These are phyloP conservation scores for Hippocampus guttulatus DNA, from an alignment of 2,113 vertebrate species.

Conservation along the genomic window DNA sequence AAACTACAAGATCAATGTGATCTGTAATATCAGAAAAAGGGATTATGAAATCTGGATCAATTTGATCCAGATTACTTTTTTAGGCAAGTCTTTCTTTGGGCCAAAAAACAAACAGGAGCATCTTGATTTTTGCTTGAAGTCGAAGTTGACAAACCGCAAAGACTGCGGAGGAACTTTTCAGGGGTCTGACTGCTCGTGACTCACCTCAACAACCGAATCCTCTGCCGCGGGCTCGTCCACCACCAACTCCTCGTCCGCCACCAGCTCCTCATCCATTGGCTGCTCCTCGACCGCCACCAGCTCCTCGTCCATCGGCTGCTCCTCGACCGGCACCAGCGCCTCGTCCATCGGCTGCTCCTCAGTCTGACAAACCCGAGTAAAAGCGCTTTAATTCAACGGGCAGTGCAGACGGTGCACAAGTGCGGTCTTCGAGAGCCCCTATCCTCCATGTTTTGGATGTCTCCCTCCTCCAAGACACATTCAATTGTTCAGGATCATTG, in stretches of 20 bases:
- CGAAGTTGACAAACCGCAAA: not conserved
- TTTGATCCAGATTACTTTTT: no score
- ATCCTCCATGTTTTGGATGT: no score
- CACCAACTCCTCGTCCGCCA: slow-evolving; percentile 50
- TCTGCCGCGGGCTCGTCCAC: slow-evolving; percentile 59
- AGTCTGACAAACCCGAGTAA: slow-evolving; percentile 50
- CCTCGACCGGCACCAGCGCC: slow-evolving; percentile 39
- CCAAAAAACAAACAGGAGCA: no score
- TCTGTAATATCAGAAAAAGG: no score
- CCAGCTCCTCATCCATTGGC: slow-evolving; percentile 34
- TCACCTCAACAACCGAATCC: slow-evolving; percentile 63
- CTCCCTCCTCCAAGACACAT: no score
- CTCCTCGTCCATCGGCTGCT: slow-evolving; percentile 32
- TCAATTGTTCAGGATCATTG: no score
- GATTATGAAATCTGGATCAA: no score
- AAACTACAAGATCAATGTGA: no score
- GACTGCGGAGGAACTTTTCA: not conserved
- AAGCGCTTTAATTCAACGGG: slow-evolving; percentile 4
- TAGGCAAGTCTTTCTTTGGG: no score
- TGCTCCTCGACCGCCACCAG: slow-evolving; percentile 55
- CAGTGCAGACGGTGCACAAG: not conserved
- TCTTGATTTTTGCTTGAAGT: not conserved
- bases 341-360: slow-evolving; percentile 53
- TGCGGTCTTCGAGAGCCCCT: no score
- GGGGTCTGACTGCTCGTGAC: slow-evolving; percentile 16